Evolutionary conservation across 2,888 invertebrate species (phyloP).

Genomic region (Sphaeridia pumilis): DNA sequence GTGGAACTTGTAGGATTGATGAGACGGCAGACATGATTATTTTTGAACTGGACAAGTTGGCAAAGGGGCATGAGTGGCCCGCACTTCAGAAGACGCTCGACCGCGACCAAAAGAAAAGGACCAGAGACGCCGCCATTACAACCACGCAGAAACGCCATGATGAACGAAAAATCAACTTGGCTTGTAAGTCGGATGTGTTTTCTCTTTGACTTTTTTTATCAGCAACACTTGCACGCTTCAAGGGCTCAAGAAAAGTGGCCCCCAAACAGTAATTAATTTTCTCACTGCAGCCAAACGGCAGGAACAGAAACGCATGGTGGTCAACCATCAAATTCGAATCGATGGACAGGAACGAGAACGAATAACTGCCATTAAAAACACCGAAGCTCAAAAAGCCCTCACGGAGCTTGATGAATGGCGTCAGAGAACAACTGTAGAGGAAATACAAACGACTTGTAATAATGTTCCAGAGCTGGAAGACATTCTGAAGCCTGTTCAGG

Average conservation of each 20-base stretch:
- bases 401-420: conserved; percentile 54
- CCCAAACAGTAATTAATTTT: too few relatives aligned
- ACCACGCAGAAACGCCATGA: conserved; percentile 44
- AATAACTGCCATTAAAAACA: conserved; percentile 53
- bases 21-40: conserved; percentile 47
- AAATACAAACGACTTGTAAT: too few relatives aligned
- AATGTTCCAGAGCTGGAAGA: too few relatives aligned
- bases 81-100: conserved; percentile 21
- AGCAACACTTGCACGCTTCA: not conserved
- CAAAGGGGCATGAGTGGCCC: conserved; percentile 37
- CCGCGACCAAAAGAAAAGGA: conserved; percentile 23
- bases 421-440: not conserved
- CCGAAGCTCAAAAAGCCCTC: conserved; percentile 53
- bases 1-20: conserved; percentile 54
- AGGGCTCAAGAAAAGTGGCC: too few relatives aligned
- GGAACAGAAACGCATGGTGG: conserved; percentile 49
- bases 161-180: conserved; percentile 2
- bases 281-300: conserved; percentile 33
- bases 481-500: too few relatives aligned
- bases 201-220: not conserved
- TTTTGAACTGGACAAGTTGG: conserved; percentile 54
- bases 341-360: conserved; percentile 48
- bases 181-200: conserved; percentile 1
- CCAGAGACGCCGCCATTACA: conserved; percentile 49
- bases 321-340: conserved; percentile 49